Percentiles rank a stretch among this genome's conserved stretches.
Evolutionary conservation across 2,113 vertebrate genomes (phyloP).

Genomic region (Melierax canorus): DNA sequence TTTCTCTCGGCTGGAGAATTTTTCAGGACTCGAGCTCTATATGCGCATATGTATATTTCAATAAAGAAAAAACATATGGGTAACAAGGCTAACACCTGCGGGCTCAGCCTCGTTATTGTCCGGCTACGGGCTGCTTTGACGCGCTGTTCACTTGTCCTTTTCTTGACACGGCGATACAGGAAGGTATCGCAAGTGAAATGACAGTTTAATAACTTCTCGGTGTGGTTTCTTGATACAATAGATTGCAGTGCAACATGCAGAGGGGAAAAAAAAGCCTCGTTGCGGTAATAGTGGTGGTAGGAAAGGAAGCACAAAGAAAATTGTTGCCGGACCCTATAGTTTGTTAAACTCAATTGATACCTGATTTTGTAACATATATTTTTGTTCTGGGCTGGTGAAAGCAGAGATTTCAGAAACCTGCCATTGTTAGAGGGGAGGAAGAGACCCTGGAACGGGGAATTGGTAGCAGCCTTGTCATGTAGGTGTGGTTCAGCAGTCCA

Average conservation of each 20-base stretch:
- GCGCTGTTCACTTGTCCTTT: not conserved
- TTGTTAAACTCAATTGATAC: not conserved
- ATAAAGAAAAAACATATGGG: not conserved
- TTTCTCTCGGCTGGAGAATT: not conserved
- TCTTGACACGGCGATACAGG: not conserved
- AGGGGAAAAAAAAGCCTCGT: not conserved
- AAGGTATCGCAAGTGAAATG: not conserved
- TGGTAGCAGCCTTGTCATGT: constrained; percentile 29
- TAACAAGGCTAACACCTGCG: not conserved
- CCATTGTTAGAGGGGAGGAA: constrained; percentile 20
- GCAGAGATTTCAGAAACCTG: not conserved
- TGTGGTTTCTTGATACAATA: not conserved
- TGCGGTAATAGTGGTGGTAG: not conserved
- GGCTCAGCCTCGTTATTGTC: not conserved
- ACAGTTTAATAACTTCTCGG: not conserved
- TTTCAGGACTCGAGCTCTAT: not conserved
- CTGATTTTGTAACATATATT: not conserved
- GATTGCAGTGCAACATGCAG: not conserved
- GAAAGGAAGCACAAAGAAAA: constrained; percentile 15
- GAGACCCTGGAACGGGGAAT: not conserved
- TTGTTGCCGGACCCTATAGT: not conserved
- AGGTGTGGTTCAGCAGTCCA: constrained; percentile 60
- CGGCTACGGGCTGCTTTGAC: not conserved
- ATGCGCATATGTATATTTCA: not conserved
- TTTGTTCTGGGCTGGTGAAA: not conserved